Evolutionary conservation across 2,797 vertebrate species (phyloP).

Genomic region (Numenius phaeopus): DNA sequence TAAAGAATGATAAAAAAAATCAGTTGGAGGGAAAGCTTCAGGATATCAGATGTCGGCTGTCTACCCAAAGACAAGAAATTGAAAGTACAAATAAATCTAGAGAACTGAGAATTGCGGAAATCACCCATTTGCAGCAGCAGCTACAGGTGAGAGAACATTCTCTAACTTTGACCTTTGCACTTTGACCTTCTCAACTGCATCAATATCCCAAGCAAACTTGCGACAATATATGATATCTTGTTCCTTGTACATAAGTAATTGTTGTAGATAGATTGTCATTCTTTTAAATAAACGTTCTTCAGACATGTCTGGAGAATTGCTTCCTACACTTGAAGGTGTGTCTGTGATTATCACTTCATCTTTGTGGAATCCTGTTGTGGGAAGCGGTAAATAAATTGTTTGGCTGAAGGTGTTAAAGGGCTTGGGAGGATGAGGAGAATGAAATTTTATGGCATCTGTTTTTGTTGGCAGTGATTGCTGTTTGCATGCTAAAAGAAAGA

Average conservation of each 20-base stretch:
- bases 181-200: background rate
- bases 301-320: background rate
- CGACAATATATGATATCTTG: background rate
- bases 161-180: background rate
- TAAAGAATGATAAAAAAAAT: slow-evolving; percentile 94
- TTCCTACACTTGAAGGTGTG: background rate
- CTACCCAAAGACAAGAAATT: slow-evolving; percentile 92
- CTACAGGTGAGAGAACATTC: slow-evolving; percentile 85
- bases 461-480: background rate
- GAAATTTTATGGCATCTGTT: rapidly evolving
- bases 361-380: background rate
- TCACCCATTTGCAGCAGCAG: slow-evolving; percentile 95
- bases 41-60: slow-evolving; percentile 92
- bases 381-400: background rate
- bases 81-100: slow-evolving; percentile 96
- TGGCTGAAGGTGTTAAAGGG: background rate
- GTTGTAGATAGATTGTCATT: background rate
- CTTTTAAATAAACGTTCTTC: background rate
- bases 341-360: background rate
- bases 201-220: background rate
- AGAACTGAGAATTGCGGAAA: slow-evolving; percentile 94
- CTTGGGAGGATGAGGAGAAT: background rate
- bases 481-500: background rate
- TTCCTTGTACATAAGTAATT: background rate
- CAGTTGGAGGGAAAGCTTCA: slow-evolving; percentile 97